Percentiles rank a stretch among this genome's conserved stretches.
These are phyloP conservation scores for Oncorhynchus masou DNA, from an alignment of 2,113 vertebrate species.

Conservation along the genomic window DNA sequence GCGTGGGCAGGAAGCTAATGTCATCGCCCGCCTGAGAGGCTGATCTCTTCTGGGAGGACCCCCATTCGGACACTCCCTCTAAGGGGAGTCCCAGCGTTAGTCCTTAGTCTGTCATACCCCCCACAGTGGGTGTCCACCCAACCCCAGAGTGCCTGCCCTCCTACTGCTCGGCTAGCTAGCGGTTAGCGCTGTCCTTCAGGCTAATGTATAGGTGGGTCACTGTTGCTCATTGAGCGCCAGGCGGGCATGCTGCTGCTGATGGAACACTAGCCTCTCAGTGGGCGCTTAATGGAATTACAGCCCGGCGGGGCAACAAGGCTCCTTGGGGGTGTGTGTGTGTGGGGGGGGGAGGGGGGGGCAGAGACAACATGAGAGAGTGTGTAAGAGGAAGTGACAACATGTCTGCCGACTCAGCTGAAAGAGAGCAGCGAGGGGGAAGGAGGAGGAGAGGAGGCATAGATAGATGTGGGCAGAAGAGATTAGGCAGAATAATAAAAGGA, in stretches of 20 bases:
- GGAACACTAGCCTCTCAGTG: slow-evolving; percentile 22
- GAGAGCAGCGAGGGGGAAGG: slow-evolving; percentile 9
- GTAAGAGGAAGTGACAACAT: slow-evolving; percentile 28
- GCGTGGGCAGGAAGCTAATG: slow-evolving; percentile 4
- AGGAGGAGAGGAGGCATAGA: slow-evolving; percentile 14
- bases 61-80: slow-evolving; percentile 3
- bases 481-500: slow-evolving; percentile 56
- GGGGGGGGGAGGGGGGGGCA: background rate
- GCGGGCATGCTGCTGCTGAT: background rate
- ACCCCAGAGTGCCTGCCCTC: background rate
- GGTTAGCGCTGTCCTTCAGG: background rate
- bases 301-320: background rate
- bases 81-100: background rate
- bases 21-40: background rate
- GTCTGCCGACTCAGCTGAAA: slow-evolving; percentile 23
- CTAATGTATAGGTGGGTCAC: background rate
- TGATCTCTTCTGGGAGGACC: background rate
- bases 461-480: slow-evolving; percentile 35
- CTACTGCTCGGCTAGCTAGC: background rate
- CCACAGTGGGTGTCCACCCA: background rate
- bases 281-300: background rate
- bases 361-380: background rate
- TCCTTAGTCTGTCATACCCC: too few relatives aligned
- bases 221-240: background rate
- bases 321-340: slow-evolving; percentile 1